Evolutionary conservation across 1,140 invertebrate species (phyloP).

Genomic region (Platyura marginata): DNA sequence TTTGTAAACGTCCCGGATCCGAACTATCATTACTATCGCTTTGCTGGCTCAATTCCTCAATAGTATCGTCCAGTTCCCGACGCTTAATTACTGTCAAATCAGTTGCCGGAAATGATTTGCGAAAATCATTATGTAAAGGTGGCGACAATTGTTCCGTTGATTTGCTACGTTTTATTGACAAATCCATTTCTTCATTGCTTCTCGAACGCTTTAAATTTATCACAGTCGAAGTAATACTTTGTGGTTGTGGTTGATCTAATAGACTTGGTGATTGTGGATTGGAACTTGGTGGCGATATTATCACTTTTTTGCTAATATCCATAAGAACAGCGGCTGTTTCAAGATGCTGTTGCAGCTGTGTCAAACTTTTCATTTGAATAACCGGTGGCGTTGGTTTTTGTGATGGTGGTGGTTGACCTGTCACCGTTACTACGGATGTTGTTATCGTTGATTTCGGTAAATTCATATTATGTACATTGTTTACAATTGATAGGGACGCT

Average conservation of each 20-base stretch:
- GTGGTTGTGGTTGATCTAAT: background rate
- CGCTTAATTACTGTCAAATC: slow-evolving; percentile 1
- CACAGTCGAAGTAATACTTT: slow-evolving; percentile 25
- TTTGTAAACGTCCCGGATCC: slow-evolving; percentile 12
- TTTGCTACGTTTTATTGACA: slow-evolving; percentile 15
- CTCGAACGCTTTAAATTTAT: slow-evolving; percentile 20
- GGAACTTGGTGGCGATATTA: slow-evolving; percentile 22
- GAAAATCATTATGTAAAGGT: background rate
- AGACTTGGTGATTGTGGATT: slow-evolving; percentile 22
- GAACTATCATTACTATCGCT: slow-evolving; percentile 15
- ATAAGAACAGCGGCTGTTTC: slow-evolving; percentile 24
- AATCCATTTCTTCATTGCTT: slow-evolving; percentile 18
- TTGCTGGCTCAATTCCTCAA: slow-evolving; percentile 1
- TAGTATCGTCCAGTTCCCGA: slow-evolving; percentile 3
- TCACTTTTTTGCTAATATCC: slow-evolving; percentile 25
- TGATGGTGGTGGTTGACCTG: slow-evolving; percentile 1
- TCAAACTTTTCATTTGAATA: slow-evolving; percentile 10
- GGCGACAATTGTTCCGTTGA: slow-evolving; percentile 2
- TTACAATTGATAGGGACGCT: background rate
- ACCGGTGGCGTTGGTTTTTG: background rate
- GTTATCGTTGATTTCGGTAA: background rate
- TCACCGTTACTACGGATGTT: too few relatives aligned
- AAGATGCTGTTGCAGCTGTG: slow-evolving; percentile 18
- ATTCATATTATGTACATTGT: background rate
- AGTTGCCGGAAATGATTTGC: background rate